These are phyloP conservation scores for Propithecus coquereli DNA, from an alignment of 2,113 vertebrate species.

Conservation along the genomic window DNA sequence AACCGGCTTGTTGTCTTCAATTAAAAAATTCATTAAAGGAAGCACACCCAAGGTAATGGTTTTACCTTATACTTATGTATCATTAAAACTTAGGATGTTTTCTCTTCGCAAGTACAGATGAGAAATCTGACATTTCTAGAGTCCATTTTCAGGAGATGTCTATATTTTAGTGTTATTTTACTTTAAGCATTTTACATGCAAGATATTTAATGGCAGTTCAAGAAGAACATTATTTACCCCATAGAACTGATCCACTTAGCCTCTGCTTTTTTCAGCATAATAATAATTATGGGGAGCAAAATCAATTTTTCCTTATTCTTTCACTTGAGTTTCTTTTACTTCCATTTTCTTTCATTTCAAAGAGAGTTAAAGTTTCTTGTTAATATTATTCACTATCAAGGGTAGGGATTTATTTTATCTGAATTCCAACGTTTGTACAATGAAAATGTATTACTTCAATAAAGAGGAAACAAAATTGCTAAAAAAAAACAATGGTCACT, in stretches of 20 bases:
- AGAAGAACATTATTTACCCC: not conserved
- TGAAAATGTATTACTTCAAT: not conserved
- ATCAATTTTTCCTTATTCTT: slow-evolving; percentile 1
- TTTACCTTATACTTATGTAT: not conserved
- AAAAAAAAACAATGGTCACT: not conserved
- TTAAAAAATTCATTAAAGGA: slow-evolving; percentile 89
- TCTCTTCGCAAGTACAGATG: not conserved
- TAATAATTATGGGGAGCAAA: not conserved
- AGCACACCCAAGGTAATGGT: slow-evolving; percentile 85
- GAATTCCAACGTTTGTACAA: not conserved
- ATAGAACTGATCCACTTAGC: not conserved
- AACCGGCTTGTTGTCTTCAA: slow-evolving; percentile 85
- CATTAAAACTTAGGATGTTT: not conserved
- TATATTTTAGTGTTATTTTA: slow-evolving; percentile 18
- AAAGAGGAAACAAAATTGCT: slow-evolving; percentile 1
- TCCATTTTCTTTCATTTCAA: not conserved
- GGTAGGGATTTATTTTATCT: not conserved
- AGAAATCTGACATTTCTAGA: not conserved
- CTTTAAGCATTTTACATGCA: not conserved
- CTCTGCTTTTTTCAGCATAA: not conserved
- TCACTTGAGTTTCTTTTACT: not conserved
- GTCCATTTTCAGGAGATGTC: not conserved
- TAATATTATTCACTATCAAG: not conserved
- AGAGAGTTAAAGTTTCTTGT: not conserved
- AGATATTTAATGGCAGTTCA: slow-evolving; percentile 23